These are phyloP conservation scores for Epizoanthus fatuus DNA, from an alignment of 92 coral and sea anemone species.

Conservation along the genomic window DNA sequence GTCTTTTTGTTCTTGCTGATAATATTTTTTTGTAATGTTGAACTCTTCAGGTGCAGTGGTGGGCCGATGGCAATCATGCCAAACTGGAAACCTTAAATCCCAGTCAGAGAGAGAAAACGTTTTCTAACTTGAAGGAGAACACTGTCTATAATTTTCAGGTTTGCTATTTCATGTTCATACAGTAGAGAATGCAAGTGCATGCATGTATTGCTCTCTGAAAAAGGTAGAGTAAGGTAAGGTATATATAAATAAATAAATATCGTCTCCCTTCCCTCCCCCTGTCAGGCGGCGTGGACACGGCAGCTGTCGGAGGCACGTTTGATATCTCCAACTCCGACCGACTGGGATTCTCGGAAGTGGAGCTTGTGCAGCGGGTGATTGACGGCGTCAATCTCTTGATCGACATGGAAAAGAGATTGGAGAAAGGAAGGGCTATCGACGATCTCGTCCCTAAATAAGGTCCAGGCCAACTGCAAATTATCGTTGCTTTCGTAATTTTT, in stretches of 20 bases:
- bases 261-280: not conserved
- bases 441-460: constrained; percentile 84
- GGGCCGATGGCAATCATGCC: not conserved
- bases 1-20: not conserved
- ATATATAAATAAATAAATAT: not conserved
- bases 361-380: constrained; percentile 96
- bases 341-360: constrained; percentile 96
- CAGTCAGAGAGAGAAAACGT: not conserved
- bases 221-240: too few species aligned
- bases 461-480: too few species aligned
- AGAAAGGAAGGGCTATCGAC: constrained; percentile 86
- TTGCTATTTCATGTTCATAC: not conserved
- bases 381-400: constrained; percentile 97
- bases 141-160: constrained; percentile 12
- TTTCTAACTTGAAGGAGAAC: constrained; percentile 8
- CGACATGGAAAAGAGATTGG: constrained; percentile 93
- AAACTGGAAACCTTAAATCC: not conserved
- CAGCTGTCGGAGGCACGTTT: constrained; percentile 96
- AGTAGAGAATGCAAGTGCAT: too few species aligned
- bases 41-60: not conserved
- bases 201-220: too few species aligned
- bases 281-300: constrained; percentile 98
- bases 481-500: too few species aligned
- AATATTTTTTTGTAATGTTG: not conserved
- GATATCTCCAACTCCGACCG: constrained; percentile 99